Conservation (phyloP, 2,113 vertebrate species). For the Actenoides lindsayi region DNA sequence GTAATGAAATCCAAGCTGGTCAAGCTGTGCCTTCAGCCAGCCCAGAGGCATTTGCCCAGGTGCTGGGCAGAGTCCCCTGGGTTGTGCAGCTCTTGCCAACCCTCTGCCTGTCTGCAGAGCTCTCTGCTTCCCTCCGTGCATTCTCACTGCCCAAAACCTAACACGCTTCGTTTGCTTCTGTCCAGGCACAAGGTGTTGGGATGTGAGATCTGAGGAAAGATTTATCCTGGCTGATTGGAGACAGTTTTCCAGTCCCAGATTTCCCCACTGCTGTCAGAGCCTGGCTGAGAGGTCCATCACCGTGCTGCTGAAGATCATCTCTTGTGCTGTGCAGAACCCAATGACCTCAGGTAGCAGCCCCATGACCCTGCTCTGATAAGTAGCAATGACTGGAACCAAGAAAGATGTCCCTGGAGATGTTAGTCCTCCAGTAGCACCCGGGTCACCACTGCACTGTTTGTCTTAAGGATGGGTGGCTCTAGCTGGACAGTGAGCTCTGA, state of each 20-base stretch:
- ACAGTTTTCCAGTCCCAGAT: not conserved
- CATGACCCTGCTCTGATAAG: not conserved
- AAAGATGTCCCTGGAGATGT: not conserved
- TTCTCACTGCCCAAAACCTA: fast-evolving
- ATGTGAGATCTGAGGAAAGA: not conserved
- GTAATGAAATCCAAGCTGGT: fast-evolving
- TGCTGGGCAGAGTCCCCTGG: not conserved
- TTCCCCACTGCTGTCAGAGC: fast-evolving
- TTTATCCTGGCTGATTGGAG: not conserved
- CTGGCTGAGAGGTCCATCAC: not conserved
- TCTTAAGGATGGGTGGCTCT: not conserved
- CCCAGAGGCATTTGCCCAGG: not conserved
- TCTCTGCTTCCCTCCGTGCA: fast-evolving
- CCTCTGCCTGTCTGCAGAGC: not conserved
- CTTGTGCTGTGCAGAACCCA: not conserved
- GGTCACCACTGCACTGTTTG: not conserved
- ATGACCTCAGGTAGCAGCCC: not conserved
- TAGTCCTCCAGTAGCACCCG: not conserved
- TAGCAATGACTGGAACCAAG: not conserved
- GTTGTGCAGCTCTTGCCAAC: not conserved
- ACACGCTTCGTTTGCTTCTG: not conserved
- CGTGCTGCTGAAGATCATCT: fast-evolving
- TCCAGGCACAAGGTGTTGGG: not conserved
- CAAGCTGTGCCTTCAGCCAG: not conserved
- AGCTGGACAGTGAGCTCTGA: not conserved